Base-by-base conservation (phyloP, 2,888 invertebrate species). In the Melanostoma mellinum region DNA sequence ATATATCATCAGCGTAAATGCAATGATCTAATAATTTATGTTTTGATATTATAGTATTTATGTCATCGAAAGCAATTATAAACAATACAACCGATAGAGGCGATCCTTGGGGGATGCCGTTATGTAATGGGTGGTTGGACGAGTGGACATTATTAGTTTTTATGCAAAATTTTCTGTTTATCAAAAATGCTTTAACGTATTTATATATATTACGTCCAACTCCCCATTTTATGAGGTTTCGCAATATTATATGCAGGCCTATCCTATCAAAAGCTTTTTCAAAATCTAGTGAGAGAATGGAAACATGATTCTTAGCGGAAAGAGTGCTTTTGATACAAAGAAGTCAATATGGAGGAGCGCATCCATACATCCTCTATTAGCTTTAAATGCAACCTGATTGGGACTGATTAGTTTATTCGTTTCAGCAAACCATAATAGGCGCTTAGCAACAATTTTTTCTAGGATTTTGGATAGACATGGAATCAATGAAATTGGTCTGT, bases 391-490 rank as follows among this genome's bases (percentile, higher is more conserved):
- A 20, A 20, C 20, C 20, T 20, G 20, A 20, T 20, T 20, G 20
- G 20, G 20, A 20, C 20, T 20, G 20, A 20, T 20, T 20, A 20
- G 20, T 20, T 20, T 20, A 20, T 20, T 20, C 20, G 20, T 20
- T 33, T 50, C 50, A 9, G 50, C 50, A 6, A 50, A 50, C 50
- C 50, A 50, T 32, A 50, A 9, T 3, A 50, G 30, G 9, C 50
- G 50, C 6, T 50, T 50, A 30, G 50, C 50, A 32, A 50, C 4
- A 8, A 50, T 50, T 50, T 50, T 50, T 9, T 50, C 50, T 4
- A 50, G 33, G 9, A 33, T 50, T 50, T 48, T 48, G 48, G 30
- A 48, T 48, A 48, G 48, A 20, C 48, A 48, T 20, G 48, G 48
- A 3, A 48, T 48, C 6, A 48, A 30, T 48, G 48, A 48, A 30